Base-by-base conservation (phyloP, 1,140 invertebrate genomes). In the Drosophila asahinai region DNA sequence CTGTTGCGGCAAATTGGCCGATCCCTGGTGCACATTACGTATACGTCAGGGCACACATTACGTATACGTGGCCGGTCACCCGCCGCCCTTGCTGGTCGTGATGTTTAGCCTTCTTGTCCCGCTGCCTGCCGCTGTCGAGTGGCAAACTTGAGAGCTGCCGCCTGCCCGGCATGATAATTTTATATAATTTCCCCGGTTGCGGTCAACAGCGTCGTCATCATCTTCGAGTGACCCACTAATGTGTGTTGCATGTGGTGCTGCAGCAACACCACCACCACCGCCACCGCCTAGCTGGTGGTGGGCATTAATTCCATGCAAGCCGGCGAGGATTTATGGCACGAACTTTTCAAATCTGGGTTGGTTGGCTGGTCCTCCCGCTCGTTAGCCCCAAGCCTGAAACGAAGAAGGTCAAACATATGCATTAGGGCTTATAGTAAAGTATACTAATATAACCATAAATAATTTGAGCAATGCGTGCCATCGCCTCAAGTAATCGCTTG, bases 101-200 rank as follows among this genome's bases (percentile, higher is more conserved):
- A 52, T 77, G 64, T 70, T 87, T 80, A 65, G 80, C 68, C 80
- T 71, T 38, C 33, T 55, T 67, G 60, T 77, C 62, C 58, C 66
- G 38, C 45, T 55, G 33, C 54, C 71, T 78, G 74, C 70, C 86
- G 80, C 80, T 80, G 58, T 65, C 64, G 40, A 76, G 81, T 81
- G 86, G 86, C 86, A 71, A 84, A 80, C 71, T 70, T 57, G 54
- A 57, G 54, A 74, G 74, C 51, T 73, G 77, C 49, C 36, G 82
- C 81, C 75, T 84, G 71, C 74, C 60, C 86, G 82, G 86, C 86
- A 90, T 91, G 82, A 91, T 91, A 90, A 90, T 90, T 90, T 90
- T 80, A 90, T 90, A 84, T 90, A 90, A 90, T 90, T 90, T 82
- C 61, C 47, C 60, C 78, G 77, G 52, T 71, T 81, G 77, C 59